phyloP scores from a whole-genome alignment of 2,113 vertebrate species.

The Acanthisitta chloris region DNA sequence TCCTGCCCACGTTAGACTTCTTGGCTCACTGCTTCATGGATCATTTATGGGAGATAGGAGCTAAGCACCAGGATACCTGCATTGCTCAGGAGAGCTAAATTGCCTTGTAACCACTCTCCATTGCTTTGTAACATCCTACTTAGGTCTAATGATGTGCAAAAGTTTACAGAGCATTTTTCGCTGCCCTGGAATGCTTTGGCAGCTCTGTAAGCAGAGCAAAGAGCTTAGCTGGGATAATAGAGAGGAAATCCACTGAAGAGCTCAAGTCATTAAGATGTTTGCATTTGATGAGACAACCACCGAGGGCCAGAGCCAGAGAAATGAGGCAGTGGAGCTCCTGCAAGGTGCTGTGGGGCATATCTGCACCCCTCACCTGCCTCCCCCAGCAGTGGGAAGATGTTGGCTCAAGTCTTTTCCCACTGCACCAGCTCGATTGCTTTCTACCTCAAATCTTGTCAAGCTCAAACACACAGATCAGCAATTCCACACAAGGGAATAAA shows the following conservation, averaged over 20 bases:
- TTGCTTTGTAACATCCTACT: background rate
- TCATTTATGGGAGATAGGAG: background rate
- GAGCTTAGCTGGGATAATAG: slow-evolving; percentile 46
- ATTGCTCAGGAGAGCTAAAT: background rate
- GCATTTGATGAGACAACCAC: slow-evolving; percentile 7
- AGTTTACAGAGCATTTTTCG: slow-evolving; percentile 40
- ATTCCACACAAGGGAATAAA: background rate
- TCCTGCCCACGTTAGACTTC: background rate
- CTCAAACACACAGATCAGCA: fast-evolving
- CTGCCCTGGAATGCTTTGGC: slow-evolving; percentile 18
- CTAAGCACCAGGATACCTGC: background rate
- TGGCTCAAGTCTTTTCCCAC: background rate
- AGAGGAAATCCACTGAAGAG: slow-evolving; percentile 48
- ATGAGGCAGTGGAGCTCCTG: background rate
- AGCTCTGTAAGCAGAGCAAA: slow-evolving; percentile 35
- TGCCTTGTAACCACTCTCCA: background rate
- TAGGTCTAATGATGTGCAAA: slow-evolving; percentile 10
- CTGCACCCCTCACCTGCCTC: background rate
- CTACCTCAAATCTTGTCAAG: background rate
- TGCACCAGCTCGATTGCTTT: background rate
- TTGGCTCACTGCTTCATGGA: background rate
- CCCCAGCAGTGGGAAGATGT: fast-evolving
- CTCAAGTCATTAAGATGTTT: slow-evolving; percentile 53
- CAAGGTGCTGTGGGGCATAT: background rate
- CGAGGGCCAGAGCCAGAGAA: background rate